These are phyloP conservation scores for Oreocharis arfaki DNA, from an alignment of 2,113 vertebrate species.

Conservation along the genomic window DNA sequence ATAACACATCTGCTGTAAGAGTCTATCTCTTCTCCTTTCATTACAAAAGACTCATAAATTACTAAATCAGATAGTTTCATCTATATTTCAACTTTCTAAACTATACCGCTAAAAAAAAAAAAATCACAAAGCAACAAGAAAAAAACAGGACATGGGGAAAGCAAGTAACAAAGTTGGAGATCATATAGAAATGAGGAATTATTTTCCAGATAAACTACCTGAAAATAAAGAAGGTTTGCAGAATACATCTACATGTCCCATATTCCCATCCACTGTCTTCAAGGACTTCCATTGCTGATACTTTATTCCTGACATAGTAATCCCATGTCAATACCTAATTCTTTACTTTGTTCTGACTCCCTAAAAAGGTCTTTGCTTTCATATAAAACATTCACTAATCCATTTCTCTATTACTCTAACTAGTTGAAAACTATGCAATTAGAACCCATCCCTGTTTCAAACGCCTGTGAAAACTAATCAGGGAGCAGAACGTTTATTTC, in stretches of 20 bases:
- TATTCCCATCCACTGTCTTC: neutral
- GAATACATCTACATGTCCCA: neutral
- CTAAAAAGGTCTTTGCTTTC: neutral
- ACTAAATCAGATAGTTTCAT: neutral
- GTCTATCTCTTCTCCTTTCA: neutral
- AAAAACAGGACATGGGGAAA: neutral
- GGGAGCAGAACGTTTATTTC: neutral
- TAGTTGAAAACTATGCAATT: neutral
- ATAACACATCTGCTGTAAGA: neutral
- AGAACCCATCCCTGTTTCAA: neutral
- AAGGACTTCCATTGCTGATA: neutral
- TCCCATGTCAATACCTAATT: neutral
- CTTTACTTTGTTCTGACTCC: neutral
- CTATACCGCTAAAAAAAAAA: neutral
- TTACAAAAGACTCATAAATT: neutral
- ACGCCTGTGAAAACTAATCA: neutral
- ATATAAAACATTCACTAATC: neutral
- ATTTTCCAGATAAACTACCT: neutral
- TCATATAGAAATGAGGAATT: neutral
- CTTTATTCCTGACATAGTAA: neutral
- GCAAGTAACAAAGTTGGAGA: neutral
- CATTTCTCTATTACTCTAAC: neutral
- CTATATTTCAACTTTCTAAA: neutral
- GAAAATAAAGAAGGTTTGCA: neutral
- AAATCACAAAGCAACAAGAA: neutral